A percentile compares a stretch with the other conserved stretches of the same genome.
Conservation (phyloP, 1,140 invertebrate genomes). For the Seison nebaliae region DNA sequence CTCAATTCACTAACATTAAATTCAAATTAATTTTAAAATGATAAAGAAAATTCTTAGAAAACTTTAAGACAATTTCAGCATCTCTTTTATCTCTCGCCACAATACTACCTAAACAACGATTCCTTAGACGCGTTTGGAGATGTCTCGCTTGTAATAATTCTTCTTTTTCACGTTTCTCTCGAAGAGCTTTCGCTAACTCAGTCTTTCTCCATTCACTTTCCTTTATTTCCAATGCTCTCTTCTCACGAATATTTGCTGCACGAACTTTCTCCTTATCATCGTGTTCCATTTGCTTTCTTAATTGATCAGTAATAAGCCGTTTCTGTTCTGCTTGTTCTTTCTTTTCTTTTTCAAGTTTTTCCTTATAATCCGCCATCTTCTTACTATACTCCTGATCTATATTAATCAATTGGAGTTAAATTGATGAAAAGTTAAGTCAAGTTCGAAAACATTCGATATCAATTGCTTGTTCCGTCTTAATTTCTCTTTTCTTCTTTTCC, state of each 20-base stretch:
- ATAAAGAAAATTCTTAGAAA: constrained; percentile 1
- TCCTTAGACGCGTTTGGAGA: constrained; percentile 24
- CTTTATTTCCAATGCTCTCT: constrained; percentile 25
- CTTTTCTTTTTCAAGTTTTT: constrained; percentile 25
- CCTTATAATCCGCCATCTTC: constrained; percentile 9
- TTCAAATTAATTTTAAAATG: background rate
- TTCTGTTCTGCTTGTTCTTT: constrained; percentile 28
- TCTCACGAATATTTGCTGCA: constrained; percentile 22
- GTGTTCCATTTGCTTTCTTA: constrained; percentile 24
- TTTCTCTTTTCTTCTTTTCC: no score
- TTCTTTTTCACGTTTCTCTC: constrained; percentile 23
- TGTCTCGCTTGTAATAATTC: constrained; percentile 23
- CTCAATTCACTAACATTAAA: no score
- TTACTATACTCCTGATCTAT: constrained; percentile 4
- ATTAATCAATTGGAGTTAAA: background rate
- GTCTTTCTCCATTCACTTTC: constrained; percentile 28
- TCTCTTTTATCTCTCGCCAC: constrained; percentile 25
- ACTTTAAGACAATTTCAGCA: constrained; percentile 27
- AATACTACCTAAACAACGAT: constrained; percentile 27
- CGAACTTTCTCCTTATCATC: constrained; percentile 28
- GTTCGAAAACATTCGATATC: no score
- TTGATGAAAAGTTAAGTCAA: no score
- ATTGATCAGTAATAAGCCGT: constrained; percentile 25
- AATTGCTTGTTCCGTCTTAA: no score
- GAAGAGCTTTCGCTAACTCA: constrained; percentile 21